phyloP scores from a whole-genome alignment of 2,888 invertebrate species.

The Heterodera filipjevi region DNA sequence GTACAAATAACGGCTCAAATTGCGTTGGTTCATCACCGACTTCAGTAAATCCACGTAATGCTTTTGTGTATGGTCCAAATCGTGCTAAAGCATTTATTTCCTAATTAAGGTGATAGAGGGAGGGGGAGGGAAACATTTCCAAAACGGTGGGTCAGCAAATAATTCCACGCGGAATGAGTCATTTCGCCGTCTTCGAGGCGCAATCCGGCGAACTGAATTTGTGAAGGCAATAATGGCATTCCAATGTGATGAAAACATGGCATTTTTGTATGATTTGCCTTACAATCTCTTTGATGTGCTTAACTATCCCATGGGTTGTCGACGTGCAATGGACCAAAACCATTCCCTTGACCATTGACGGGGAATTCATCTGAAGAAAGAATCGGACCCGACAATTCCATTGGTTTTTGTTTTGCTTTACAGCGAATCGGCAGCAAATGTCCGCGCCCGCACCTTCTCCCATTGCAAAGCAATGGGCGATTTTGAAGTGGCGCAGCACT shows the following conservation, averaged over 20 bases:
- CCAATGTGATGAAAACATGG: no score
- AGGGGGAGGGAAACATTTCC: background rate
- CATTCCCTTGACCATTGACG: constrained; percentile 1
- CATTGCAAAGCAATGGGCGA: constrained; percentile 1
- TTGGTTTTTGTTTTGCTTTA: no score
- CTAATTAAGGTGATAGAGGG: background rate
- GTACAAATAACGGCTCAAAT: constrained; percentile 14
- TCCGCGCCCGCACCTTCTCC: constrained; percentile 15
- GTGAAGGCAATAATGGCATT: no score
- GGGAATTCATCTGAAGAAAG: constrained; percentile 2
- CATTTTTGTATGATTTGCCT: no score
- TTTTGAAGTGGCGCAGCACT: background rate
- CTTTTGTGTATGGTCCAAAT: background rate
- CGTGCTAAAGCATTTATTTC: background rate
- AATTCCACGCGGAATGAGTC: constrained; percentile 3
- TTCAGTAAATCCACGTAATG: constrained; percentile 3
- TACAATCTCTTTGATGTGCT: constrained; percentile 18
- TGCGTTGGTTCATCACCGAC: constrained; percentile 1
- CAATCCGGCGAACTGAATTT: background rate
- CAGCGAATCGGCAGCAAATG: constrained; percentile 11
- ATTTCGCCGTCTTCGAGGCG: constrained; percentile 20
- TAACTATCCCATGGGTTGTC: constrained; percentile 1
- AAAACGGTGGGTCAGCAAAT: constrained; percentile 14
- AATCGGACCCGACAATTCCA: no score
- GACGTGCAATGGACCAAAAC: constrained; percentile 15